phyloP scores from a whole-genome alignment of 2,888 invertebrate species.

The Temnothorax rugatulus region DNA sequence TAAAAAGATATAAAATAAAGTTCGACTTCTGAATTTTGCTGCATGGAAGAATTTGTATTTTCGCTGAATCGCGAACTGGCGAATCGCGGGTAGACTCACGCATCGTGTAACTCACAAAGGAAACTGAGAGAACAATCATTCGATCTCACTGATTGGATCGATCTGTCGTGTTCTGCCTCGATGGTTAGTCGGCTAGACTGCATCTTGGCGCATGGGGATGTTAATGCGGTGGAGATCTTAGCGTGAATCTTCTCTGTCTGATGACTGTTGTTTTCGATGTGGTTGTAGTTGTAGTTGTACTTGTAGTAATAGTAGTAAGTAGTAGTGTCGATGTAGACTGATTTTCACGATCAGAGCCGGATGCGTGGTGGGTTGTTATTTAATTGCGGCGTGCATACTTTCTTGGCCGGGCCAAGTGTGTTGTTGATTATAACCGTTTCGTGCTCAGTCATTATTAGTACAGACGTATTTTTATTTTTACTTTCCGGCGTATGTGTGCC shows the following conservation, averaged over 20 bases:
- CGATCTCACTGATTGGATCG: conserved; percentile 34
- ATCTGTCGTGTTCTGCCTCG: conserved; percentile 38
- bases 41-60: background rate
- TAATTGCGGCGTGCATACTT: conserved; percentile 22
- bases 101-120: conserved; percentile 52
- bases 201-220: conserved; percentile 57
- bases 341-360: conserved; percentile 44
- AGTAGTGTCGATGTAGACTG: conserved; percentile 62
- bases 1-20: background rate
- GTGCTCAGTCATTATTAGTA: conserved; percentile 37
- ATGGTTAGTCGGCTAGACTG: conserved; percentile 43
- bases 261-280: conserved; percentile 49
- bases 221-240: conserved; percentile 57
- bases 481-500: conserved; percentile 29
- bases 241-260: conserved; percentile 40
- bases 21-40: background rate
- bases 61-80: background rate
- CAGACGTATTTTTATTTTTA: background rate
- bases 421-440: conserved; percentile 21
- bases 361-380: conserved; percentile 34
- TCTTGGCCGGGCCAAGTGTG: conserved; percentile 42
- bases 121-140: conserved; percentile 48
- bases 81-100: conserved; percentile 56
- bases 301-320: conserved; percentile 45
- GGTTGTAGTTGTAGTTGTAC: conserved; percentile 37